Evolutionary conservation across 2,113 vertebrate species (phyloP).

Genomic region (Globicephala melas): DNA sequence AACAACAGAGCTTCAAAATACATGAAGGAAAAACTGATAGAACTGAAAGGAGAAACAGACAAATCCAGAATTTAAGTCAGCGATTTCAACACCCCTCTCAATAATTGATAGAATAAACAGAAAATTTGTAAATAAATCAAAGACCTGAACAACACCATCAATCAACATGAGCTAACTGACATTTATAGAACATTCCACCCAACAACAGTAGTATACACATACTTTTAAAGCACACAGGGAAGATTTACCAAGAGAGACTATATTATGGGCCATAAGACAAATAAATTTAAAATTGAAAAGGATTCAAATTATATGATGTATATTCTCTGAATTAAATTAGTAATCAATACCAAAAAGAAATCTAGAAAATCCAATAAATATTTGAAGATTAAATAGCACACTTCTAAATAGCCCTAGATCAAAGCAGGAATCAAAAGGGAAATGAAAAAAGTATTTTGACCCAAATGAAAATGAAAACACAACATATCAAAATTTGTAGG

Average conservation of each 20-base stretch:
- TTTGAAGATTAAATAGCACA: not conserved
- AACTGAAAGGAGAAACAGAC: conserved; percentile 21
- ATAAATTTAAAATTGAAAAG: not conserved
- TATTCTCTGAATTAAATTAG: conserved; percentile 8
- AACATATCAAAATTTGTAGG: not conserved
- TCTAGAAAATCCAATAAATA: not conserved
- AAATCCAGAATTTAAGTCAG: not conserved
- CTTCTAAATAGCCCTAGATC: not conserved
- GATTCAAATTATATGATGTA: not conserved
- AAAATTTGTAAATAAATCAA: conserved; percentile 11
- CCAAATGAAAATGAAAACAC: conserved; percentile 26
- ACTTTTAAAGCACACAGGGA: not conserved
- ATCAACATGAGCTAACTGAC: not conserved
- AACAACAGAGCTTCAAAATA: too few relatives aligned
- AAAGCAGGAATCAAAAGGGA: conserved; percentile 22
- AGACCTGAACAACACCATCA: not conserved
- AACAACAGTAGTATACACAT: not conserved
- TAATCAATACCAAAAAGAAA: conserved; percentile 7
- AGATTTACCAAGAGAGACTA: not conserved
- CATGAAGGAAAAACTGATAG: too few relatives aligned
- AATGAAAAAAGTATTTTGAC: not conserved
- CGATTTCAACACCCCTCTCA: not conserved
- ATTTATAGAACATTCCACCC: not conserved
- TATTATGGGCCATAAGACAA: not conserved
- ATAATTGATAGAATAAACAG: not conserved